Conservation (phyloP, 35 echinoderm and acorn worm species). For the Acanthaster planci region DNA sequence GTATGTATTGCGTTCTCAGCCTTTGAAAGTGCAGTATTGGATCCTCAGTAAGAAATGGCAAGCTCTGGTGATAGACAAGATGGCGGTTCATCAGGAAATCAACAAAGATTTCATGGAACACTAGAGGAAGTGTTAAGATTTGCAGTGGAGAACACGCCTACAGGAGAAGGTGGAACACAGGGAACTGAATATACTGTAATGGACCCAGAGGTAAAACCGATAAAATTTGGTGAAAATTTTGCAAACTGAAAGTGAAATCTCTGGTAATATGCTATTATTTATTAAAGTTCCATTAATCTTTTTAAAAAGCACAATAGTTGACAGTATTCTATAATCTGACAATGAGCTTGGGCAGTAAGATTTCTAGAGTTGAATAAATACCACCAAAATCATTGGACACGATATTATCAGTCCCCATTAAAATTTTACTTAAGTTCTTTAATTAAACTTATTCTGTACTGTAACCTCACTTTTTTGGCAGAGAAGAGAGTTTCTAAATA, state of each 20-base stretch:
- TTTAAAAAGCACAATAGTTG: not conserved
- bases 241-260: not conserved
- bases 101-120: not conserved
- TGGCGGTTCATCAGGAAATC: not conserved
- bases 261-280: not conserved
- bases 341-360: not conserved
- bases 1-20: too few species aligned
- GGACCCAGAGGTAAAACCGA: not conserved
- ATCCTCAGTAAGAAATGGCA: not conserved
- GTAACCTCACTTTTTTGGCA: not conserved
- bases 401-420: too few species aligned
- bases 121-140: slow-evolving; percentile 37
- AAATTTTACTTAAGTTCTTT: too few species aligned
- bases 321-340: not conserved
- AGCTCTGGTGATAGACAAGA: not conserved
- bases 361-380: not conserved
- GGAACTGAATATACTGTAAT: not conserved
- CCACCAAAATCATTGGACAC: not conserved
- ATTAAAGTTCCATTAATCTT: not conserved
- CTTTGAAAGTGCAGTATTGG: too few species aligned
- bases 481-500: slow-evolving; percentile 65
- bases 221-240: not conserved
- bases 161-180: not conserved
- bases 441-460: too few species aligned
- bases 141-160: slow-evolving; percentile 30